These are phyloP conservation scores for Drosophila virilis DNA, from an alignment of 1,140 invertebrate species.

Conservation along the genomic window DNA sequence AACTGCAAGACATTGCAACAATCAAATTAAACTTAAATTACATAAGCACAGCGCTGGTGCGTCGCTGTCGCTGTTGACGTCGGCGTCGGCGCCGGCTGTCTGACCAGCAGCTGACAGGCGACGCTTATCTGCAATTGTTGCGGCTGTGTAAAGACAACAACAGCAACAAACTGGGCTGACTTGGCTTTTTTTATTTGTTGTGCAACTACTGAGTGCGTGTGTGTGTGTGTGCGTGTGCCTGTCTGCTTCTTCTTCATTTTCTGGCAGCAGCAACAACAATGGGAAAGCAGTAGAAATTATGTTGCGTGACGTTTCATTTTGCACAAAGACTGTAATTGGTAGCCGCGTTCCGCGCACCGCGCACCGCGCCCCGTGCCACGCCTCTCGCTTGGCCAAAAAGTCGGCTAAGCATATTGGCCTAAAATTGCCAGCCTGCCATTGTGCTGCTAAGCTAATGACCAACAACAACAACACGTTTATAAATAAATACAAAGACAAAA, in stretches of 20 bases:
- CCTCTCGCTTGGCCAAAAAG: constrained; percentile 31
- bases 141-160: constrained; percentile 16
- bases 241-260: constrained; percentile 45
- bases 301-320: constrained; percentile 82
- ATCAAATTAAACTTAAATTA: constrained; percentile 81
- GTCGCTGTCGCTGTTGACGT: neutral
- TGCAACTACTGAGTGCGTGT: constrained; percentile 59
- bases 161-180: constrained; percentile 47
- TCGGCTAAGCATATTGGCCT: constrained; percentile 70
- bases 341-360: neutral
- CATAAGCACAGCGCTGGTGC: constrained; percentile 51
- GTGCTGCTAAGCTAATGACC: constrained; percentile 39
- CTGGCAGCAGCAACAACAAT: constrained; percentile 24
- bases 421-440: constrained; percentile 45
- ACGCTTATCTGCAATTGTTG: constrained; percentile 29
- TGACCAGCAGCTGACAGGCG: constrained; percentile 10
- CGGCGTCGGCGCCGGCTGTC: neutral
- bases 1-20: constrained; percentile 80
- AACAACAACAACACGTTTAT: constrained; percentile 35
- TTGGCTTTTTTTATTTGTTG: constrained; percentile 61
- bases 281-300: constrained; percentile 81
- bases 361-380: neutral
- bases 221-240: constrained; percentile 35
- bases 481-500: constrained; percentile 32
- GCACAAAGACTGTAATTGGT: constrained; percentile 78